Percentiles rank a stretch among this genome's conserved stretches.
These are phyloP conservation scores for Thymelicus acteon DNA, from an alignment of 2,888 invertebrate species.

Conservation along the genomic window DNA sequence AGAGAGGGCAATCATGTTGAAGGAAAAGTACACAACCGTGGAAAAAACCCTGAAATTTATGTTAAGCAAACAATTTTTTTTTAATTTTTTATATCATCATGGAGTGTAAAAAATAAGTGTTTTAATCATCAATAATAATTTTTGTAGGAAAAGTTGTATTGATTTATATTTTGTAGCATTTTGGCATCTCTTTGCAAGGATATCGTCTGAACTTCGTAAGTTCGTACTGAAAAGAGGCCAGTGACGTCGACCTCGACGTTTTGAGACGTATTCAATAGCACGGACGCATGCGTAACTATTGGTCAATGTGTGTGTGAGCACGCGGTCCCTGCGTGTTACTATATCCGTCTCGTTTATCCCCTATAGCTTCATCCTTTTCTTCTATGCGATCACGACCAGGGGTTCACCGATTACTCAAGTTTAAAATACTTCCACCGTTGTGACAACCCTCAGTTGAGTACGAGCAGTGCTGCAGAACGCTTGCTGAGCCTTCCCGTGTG, in stretches of 20 bases:
- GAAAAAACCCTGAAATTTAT: too few species aligned
- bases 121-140: too few species aligned
- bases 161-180: constrained; percentile 27
- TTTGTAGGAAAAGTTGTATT: background rate
- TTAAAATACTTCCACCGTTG: constrained; percentile 74
- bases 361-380: constrained; percentile 60
- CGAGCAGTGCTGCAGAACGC: constrained; percentile 65
- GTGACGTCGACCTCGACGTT: constrained; percentile 72
- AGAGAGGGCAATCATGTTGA: too few species aligned
- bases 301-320: constrained; percentile 70
- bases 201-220: constrained; percentile 60
- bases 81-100: too few species aligned
- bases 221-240: constrained; percentile 68
- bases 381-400: constrained; percentile 52
- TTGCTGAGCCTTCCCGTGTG: constrained; percentile 53
- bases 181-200: constrained; percentile 22
- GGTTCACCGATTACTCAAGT: constrained; percentile 71
- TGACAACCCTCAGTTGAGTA: constrained; percentile 75
- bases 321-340: constrained; percentile 74
- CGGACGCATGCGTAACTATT: constrained; percentile 72
- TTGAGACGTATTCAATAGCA: constrained; percentile 66
- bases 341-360: constrained; percentile 60
- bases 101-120: too few species aligned
- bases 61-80: too few species aligned
- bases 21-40: too few species aligned